These are phyloP conservation scores for Thera obeliscata DNA, from an alignment of 2,888 invertebrate genomes.

Conservation along the genomic window DNA sequence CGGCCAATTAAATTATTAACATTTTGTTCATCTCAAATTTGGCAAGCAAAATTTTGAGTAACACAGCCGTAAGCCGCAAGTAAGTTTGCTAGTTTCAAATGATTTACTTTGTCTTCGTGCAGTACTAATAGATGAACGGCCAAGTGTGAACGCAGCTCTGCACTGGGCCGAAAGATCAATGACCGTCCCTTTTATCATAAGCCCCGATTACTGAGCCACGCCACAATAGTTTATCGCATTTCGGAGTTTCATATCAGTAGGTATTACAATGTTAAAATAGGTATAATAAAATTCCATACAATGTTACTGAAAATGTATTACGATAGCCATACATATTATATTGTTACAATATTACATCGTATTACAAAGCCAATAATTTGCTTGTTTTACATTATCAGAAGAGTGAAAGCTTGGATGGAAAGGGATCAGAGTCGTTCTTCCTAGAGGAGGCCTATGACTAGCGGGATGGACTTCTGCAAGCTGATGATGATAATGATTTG, in stretches of 20 bases:
- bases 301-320: neutral
- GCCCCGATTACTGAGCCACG: constrained; percentile 49
- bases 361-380: too few species aligned
- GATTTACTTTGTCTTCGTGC: neutral
- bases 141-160: constrained; percentile 33
- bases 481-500: too few species aligned
- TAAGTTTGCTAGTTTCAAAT: neutral
- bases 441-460: too few species aligned
- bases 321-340: neutral
- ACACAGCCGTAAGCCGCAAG: too few species aligned
- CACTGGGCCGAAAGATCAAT: constrained; percentile 64
- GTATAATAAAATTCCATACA: constrained; percentile 1
- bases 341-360: too few species aligned
- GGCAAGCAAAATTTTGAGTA: too few species aligned
- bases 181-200: constrained; percentile 69
- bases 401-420: too few species aligned
- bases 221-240: constrained; percentile 45
- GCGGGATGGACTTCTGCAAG: too few species aligned
- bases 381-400: too few species aligned
- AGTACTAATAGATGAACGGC: neutral
- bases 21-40: too few species aligned
- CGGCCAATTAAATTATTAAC: too few species aligned
- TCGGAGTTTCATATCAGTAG: constrained; percentile 45
- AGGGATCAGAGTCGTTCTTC: too few species aligned
- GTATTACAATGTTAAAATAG: constrained; percentile 41